These are phyloP conservation scores for Sylvia atricapilla DNA, from an alignment of 2,113 vertebrate genomes.

Conservation along the genomic window DNA sequence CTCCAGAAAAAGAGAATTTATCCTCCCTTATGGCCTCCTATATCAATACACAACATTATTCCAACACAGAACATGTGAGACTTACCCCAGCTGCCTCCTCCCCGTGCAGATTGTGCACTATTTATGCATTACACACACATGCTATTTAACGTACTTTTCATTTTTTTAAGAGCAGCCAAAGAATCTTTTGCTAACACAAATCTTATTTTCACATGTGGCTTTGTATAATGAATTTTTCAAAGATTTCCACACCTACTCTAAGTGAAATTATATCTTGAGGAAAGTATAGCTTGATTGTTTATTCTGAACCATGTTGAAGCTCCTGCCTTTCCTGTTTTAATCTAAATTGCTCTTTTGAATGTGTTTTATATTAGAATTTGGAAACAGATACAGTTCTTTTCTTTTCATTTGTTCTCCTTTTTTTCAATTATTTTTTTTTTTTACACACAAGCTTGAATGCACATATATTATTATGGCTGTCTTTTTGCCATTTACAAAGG, in stretches of 20 bases:
- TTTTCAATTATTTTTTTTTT: background rate
- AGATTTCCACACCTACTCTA: conserved; percentile 45
- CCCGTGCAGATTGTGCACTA: background rate
- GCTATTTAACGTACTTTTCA: background rate
- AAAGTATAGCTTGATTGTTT: conserved; percentile 66
- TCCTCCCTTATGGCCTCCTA: background rate
- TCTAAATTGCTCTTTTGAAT: conserved; percentile 73
- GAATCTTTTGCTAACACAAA: conserved; percentile 18
- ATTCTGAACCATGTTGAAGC: conserved; percentile 62
- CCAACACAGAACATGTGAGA: background rate
- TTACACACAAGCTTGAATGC: conserved; percentile 50
- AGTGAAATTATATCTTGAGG: conserved; percentile 65
- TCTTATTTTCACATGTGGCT: conserved; percentile 46
- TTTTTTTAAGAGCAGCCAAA: background rate
- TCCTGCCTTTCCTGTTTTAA: conserved; percentile 61
- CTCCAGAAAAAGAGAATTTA: background rate
- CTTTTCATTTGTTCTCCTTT: conserved; percentile 4
- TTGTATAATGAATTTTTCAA: conserved; percentile 42
- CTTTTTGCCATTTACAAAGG: conserved; percentile 72
- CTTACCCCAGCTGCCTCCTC: background rate
- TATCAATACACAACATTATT: background rate
- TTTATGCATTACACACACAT: background rate
- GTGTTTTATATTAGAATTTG: conserved; percentile 69
- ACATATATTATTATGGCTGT: conserved; percentile 59
- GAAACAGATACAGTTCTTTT: conserved; percentile 60